These are phyloP conservation scores for Cephalotes varians DNA, from an alignment of 2,888 invertebrate species.

Conservation along the genomic window DNA sequence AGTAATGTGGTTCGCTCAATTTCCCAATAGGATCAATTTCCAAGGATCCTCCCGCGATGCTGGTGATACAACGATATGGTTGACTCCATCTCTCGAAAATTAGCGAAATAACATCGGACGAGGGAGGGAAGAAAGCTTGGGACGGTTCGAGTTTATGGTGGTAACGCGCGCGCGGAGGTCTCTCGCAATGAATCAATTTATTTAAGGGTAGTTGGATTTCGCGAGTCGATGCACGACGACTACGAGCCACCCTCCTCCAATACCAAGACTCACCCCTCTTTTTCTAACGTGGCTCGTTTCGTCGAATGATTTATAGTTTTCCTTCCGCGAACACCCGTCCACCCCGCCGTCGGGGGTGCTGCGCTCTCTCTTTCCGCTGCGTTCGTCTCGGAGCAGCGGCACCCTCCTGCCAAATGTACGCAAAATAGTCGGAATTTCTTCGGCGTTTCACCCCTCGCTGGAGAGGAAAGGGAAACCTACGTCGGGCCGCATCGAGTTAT, in stretches of 20 bases:
- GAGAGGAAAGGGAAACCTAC: constrained; percentile 22
- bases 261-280: constrained; percentile 66
- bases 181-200: constrained; percentile 85
- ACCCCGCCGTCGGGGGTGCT: constrained; percentile 57
- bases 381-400: constrained; percentile 60
- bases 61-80: no score
- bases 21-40: background rate
- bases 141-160: constrained; percentile 66
- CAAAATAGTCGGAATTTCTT: constrained; percentile 79
- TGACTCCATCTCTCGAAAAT: constrained; percentile 77
- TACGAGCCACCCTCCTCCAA: constrained; percentile 73
- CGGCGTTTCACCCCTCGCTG: constrained; percentile 51
- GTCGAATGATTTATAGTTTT: constrained; percentile 79
- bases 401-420: constrained; percentile 78
- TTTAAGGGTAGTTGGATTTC: constrained; percentile 86
- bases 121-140: constrained; percentile 32
- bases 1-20: background rate
- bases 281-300: constrained; percentile 68
- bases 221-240: constrained; percentile 85
- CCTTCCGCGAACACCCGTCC: constrained; percentile 74
- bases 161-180: constrained; percentile 69
- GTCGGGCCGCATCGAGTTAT: constrained; percentile 26
- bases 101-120: constrained; percentile 80
- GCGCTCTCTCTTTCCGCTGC: constrained; percentile 49
- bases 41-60: background rate